Percentiles rank a stretch among this genome's conserved stretches.
Evolutionary conservation across 2,113 vertebrate genomes (phyloP).

Genomic region (Coturnix japonica): DNA sequence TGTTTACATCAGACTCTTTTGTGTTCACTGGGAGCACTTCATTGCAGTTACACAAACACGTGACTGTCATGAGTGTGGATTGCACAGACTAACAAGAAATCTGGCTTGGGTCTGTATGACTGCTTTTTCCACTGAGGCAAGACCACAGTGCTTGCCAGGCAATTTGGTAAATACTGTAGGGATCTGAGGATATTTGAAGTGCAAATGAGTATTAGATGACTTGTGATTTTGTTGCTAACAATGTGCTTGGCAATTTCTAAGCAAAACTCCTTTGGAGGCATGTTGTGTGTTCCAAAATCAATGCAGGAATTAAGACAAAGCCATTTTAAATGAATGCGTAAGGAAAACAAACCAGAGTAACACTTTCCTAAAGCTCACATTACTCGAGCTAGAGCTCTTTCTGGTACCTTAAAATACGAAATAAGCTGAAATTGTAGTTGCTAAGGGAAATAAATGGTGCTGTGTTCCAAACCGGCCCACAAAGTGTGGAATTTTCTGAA

Average conservation of each 20-base stretch:
- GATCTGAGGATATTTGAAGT: neutral
- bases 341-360: neutral
- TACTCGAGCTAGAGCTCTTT: neutral
- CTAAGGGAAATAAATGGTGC: neutral
- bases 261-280: neutral
- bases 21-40: neutral
- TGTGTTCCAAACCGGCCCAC: neutral
- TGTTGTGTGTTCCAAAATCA: neutral
- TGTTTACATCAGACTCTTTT: neutral
- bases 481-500: conserved; percentile 8
- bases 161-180: neutral
- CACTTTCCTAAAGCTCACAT: neutral
- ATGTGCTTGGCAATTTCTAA: neutral
- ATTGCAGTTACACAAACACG: neutral
- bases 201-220: neutral
- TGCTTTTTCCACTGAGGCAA: neutral
- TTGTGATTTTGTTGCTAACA: neutral
- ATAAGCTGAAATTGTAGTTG: neutral
- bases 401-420: neutral
- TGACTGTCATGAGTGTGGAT: neutral
- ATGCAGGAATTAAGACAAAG: neutral
- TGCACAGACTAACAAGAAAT: neutral
- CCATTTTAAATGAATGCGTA: neutral
- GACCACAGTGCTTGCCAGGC: neutral
- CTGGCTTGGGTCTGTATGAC: neutral